Conservation (phyloP, 2,113 vertebrate genomes). For the Nothobranchius kuhntae region DNA sequence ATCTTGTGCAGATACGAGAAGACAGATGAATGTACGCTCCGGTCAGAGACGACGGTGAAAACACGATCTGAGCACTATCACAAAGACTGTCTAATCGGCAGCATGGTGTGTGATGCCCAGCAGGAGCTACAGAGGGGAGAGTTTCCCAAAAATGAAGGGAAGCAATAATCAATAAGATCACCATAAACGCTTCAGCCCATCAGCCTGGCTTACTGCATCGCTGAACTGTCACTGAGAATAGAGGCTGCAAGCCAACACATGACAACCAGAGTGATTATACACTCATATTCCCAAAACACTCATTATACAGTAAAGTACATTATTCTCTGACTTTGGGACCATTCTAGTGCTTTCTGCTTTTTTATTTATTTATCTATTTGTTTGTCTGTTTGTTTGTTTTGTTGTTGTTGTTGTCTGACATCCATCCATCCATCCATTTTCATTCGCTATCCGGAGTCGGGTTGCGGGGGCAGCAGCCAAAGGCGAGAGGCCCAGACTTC, state of each 20-base stretch:
- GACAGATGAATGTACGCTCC: slow-evolving; percentile 7
- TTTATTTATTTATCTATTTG: no score
- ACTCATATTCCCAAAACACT: no score
- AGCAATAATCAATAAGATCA: slow-evolving; percentile 59
- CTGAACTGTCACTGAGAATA: slow-evolving; percentile 30
- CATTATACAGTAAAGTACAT: no score
- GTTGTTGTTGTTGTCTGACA: no score
- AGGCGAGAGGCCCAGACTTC: no score
- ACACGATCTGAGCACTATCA: slow-evolving; percentile 13
- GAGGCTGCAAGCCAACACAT: neutral
- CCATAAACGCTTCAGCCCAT: slow-evolving; percentile 31
- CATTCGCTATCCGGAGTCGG: no score
- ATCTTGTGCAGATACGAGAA: neutral
- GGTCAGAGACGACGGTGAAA: slow-evolving; percentile 18
- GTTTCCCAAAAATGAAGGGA: slow-evolving; percentile 29
- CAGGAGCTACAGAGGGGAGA: slow-evolving; percentile 42
- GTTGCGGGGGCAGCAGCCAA: no score
- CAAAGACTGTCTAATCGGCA: slow-evolving; percentile 52
- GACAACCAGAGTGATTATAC: slow-evolving; percentile 7
- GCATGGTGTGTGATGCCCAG: slow-evolving; percentile 44
- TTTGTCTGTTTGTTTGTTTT: no score
- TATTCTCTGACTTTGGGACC: no score
- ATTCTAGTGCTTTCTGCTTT: no score
- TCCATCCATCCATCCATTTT: no score
- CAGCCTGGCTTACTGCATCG: slow-evolving; percentile 49